phyloP scores from a whole-genome alignment of 2,888 invertebrate genomes.

The Zygogramma bicolorata region DNA sequence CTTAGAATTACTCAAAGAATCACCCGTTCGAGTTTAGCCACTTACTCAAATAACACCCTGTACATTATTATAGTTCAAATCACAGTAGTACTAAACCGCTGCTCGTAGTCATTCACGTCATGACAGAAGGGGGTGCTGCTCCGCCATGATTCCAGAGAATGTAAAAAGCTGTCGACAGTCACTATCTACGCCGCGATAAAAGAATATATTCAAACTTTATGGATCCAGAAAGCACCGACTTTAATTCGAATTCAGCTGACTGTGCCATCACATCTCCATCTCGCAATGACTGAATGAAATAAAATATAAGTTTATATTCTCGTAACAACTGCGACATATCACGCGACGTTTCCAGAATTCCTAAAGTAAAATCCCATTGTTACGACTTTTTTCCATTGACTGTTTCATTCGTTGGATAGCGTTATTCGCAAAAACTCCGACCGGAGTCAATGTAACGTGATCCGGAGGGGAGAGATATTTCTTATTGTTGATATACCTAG shows the following conservation, averaged over 20 bases:
- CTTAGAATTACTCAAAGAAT: too few relatives aligned
- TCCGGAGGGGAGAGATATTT: neutral
- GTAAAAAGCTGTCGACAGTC: neutral
- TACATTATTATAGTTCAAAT: too few relatives aligned
- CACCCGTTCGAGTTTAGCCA: too few relatives aligned
- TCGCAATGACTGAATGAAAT: slow-evolving; percentile 8
- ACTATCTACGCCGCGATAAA: neutral
- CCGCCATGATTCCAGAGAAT: neutral
- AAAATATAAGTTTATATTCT: slow-evolving; percentile 12
- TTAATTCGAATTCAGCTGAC: slow-evolving; percentile 10
- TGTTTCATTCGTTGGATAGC: slow-evolving; percentile 7
- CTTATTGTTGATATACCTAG: too few relatives aligned
- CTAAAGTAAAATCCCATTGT: slow-evolving; percentile 23
- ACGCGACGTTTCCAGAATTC: slow-evolving; percentile 22
- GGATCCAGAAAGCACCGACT: neutral
- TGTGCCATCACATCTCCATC: slow-evolving; percentile 1
- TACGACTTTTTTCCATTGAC: slow-evolving; percentile 34
- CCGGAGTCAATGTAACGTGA: neutral
- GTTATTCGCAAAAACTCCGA: neutral
- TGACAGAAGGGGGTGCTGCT: too few relatives aligned
- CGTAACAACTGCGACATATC: slow-evolving; percentile 2
- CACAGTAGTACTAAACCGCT: too few relatives aligned
- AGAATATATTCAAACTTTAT: neutral
- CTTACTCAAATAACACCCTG: too few relatives aligned
- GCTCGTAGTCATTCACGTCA: too few relatives aligned